Conservation (phyloP, 1,140 invertebrate species). For the Plutomurus gul region DNA sequence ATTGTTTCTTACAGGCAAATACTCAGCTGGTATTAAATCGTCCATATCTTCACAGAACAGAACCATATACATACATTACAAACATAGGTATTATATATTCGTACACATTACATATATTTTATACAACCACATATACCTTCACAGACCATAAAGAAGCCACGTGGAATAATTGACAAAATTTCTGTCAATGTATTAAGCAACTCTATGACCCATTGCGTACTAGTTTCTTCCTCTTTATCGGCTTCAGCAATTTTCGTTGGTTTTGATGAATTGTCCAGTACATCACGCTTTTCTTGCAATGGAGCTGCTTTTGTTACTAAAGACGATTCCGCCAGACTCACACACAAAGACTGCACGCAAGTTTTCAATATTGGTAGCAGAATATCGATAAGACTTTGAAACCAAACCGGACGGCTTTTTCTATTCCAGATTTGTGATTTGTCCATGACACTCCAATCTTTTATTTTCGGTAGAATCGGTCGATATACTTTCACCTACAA, state of each 20-base stretch:
- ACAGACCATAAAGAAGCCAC: constrained; percentile 52
- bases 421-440: constrained; percentile 52
- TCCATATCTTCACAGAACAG: constrained; percentile 53
- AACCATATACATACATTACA: no score
- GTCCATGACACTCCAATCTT: constrained; percentile 52
- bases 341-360: constrained; percentile 49
- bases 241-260: neutral
- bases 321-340: constrained; percentile 7
- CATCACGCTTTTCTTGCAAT: neutral
- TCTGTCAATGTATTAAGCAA: constrained; percentile 50
- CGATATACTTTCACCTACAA: constrained; percentile 22
- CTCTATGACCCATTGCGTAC: constrained; percentile 45
- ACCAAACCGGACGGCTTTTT: constrained; percentile 50
- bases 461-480: constrained; percentile 35
- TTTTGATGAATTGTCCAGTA: neutral
- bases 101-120: no score
- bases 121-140: constrained; percentile 53
- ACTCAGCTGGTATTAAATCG: constrained; percentile 45
- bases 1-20: constrained; percentile 44
- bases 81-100: no score
- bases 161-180: constrained; percentile 48
- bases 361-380: constrained; percentile 52
- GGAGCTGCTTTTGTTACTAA: neutral
- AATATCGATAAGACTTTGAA: constrained; percentile 48
- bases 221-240: constrained; percentile 19